Evolutionary conservation across 2,888 invertebrate genomes (phyloP).

Genomic region (Drosophila sordidula): DNA sequence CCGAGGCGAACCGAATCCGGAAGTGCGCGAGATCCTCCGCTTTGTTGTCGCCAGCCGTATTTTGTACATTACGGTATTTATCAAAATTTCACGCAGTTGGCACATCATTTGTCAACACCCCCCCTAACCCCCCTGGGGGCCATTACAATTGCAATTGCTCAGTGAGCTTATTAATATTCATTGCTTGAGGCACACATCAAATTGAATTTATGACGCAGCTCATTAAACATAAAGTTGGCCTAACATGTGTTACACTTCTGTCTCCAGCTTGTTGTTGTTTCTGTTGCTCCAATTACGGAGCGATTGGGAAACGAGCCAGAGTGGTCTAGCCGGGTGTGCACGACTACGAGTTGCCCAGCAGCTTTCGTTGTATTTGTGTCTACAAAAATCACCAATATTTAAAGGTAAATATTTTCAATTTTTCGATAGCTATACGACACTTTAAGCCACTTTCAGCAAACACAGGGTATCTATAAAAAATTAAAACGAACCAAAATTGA

Average conservation of each 20-base stretch:
- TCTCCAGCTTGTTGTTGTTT: constrained; percentile 4
- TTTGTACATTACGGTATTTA: constrained; percentile 34
- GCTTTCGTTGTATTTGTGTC: too few species aligned
- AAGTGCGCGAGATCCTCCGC: constrained; percentile 23
- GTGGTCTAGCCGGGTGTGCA: not conserved
- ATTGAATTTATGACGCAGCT: constrained; percentile 55
- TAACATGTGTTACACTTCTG: constrained; percentile 64
- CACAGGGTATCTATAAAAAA: constrained; percentile 5
- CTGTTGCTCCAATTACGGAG: constrained; percentile 36
- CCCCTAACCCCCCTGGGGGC: not conserved
- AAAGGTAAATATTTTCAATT: too few species aligned
- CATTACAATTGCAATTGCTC: constrained; percentile 63
- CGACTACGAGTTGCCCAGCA: not conserved
- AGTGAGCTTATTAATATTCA: constrained; percentile 75
- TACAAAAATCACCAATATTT: too few species aligned
- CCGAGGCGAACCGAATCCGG: constrained; percentile 39
- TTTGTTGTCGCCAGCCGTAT: constrained; percentile 25
- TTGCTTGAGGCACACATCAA: constrained; percentile 57
- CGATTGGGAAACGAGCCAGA: constrained; percentile 13
- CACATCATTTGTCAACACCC: constrained; percentile 67
- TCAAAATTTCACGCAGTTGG: constrained; percentile 60
- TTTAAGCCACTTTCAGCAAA: not conserved
- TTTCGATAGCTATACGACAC: not conserved
- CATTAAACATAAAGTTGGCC: constrained; percentile 66
- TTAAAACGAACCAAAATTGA: constrained; percentile 28